These are phyloP conservation scores for Zosterops borbonicus DNA, from an alignment of 2,113 vertebrate genomes.

Conservation along the genomic window DNA sequence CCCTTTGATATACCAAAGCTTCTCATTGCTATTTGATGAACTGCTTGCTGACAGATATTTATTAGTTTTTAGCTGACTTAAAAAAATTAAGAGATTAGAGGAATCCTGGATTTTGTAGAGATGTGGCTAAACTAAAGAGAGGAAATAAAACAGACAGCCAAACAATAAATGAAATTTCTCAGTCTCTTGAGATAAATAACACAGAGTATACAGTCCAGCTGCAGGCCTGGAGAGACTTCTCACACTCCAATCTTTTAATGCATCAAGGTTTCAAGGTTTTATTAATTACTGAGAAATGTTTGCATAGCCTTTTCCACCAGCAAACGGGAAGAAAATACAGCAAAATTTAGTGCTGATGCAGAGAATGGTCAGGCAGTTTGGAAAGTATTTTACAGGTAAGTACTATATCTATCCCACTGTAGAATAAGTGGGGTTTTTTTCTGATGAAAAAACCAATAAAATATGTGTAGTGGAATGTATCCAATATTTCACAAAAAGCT, in stretches of 20 bases:
- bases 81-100: neutral
- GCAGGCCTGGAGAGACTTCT: neutral
- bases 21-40: neutral
- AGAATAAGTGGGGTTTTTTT: neutral
- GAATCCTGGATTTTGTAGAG: neutral
- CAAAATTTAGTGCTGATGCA: neutral
- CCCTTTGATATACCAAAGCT: constrained; percentile 27
- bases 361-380: neutral
- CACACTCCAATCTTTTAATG: rapidly evolving
- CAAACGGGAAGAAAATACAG: neutral
- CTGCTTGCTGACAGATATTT: constrained; percentile 23
- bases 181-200: neutral
- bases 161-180: neutral
- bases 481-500: neutral
- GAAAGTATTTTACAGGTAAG: neutral
- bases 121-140: neutral
- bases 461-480: neutral
- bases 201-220: neutral
- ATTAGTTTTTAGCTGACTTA: neutral
- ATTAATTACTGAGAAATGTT: neutral
- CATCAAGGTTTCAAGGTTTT: neutral
- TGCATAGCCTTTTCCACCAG: neutral
- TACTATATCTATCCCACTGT: neutral
- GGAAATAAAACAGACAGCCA: neutral
- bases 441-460: neutral